Conservation (phyloP, 2,113 vertebrate species). For the Tetraodon nigroviridis region DNA sequence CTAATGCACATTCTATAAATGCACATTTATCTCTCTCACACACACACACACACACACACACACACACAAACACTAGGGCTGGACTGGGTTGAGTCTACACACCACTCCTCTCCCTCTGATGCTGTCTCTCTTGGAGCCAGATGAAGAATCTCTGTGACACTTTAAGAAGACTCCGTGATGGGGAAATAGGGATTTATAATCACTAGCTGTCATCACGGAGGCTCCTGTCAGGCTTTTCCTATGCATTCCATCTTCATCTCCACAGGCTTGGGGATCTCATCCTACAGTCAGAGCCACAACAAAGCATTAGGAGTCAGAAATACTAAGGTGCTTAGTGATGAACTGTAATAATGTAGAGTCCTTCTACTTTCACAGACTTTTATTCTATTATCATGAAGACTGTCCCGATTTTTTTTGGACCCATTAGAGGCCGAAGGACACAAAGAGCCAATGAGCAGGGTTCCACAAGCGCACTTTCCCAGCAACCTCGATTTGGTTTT, state of each 20-base stretch:
- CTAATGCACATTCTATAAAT: too few species aligned
- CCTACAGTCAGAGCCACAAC: background rate
- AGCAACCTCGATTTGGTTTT: too few species aligned
- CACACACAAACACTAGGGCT: too few species aligned
- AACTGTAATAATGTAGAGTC: too few species aligned
- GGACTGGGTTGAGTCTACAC: background rate
- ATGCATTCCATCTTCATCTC: background rate
- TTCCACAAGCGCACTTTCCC: too few species aligned
- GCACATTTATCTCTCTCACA: too few species aligned
- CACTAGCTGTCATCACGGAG: background rate
- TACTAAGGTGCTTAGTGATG: background rate
- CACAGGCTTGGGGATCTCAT: background rate
- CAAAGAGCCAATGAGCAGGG: too few species aligned
- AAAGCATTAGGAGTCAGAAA: background rate
- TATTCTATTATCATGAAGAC: too few species aligned
- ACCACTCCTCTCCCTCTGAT: background rate
- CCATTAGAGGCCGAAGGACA: too few species aligned
- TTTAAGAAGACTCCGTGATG: background rate
- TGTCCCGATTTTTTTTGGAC: too few species aligned
- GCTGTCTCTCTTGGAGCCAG: background rate
- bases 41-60: too few species aligned
- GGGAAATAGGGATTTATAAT: slow-evolving; percentile 1
- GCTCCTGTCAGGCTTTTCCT: background rate
- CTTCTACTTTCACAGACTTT: too few species aligned
- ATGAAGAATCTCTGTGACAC: background rate